Evolutionary conservation across 2,888 invertebrate genomes (phyloP), one percentile per base, ranked within the genome.

Genomic region (Diarsia brunnea): DNA sequence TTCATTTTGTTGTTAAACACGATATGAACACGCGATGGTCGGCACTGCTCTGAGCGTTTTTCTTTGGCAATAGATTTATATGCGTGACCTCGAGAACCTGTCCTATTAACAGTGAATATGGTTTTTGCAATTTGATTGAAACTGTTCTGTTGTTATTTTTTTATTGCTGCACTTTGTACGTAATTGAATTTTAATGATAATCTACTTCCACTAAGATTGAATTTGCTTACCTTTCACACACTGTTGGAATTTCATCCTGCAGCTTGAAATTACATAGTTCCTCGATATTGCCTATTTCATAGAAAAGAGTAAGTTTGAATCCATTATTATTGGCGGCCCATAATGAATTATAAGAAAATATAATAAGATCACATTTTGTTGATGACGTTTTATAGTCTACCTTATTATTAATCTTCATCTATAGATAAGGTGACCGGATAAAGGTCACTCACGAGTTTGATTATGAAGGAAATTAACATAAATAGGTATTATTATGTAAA

Each of bases 1-100:
- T 90, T 91, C 91, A 91, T 91, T 75, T 80, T 85, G 24, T 64
- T 73, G n/a, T 69, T 19, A 27, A 70, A 85, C 85, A 85, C 90
- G 87, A 74, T 73, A 61, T 65, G 63, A 75, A 77, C 77, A 75
- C 68, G 45, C 81, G 73, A 77, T 72, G 83, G 73, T 82, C 63
- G 49, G 71, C 47, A 67, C 72, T 69, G 83, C 77, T 90, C 87
- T 90, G 88, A 81, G 67, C 61, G 70, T 73, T 82, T 82, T 75
- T 87, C 78, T 86, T 84, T 76, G 79, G 63, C 70, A 66, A 77
- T 79, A 81, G 70, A 60, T 63, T 72, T 67, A 70, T 80, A 75
- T 61, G 76, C 72, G 72, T 81, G 87, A 87, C 90, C 91, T 90
- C 84, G 85, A 69, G 81, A 89, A 90, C 91, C 81, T 69, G 90